Base-by-base conservation (phyloP, 2,888 invertebrate genomes). In the Chrysolina americana region DNA sequence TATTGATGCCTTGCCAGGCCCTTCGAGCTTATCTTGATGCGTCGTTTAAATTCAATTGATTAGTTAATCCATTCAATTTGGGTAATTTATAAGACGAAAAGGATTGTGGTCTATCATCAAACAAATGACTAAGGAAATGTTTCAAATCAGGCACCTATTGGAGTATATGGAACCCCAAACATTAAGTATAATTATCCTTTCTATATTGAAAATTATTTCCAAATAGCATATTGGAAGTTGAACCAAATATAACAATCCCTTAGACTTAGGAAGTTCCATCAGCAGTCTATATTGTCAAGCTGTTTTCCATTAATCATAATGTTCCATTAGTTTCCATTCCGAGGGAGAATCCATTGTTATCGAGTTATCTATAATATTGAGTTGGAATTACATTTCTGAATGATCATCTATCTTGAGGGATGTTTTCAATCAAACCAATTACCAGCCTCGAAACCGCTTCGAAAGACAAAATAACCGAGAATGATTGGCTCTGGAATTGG, bases 371-470 rank as follows among this genome's bases (percentile, higher is more conserved):
- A 53, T 21, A 23, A 21, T 53, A 53, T 53, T 53, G 53, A 53
- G 53, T 21, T 21, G 53, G 19, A 53, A 53, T 53, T 53, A 53
- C 53, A 21, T 53, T 53, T 53, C 53, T 53, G 53, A 53, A 53
- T 21, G 53, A 53, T 53, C 21, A 53, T 53, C 21, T 53, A 19
- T 53, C 53, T 53, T 53, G 23, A 19, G 17, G 11, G 53, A 53
- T 53, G 53, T 21, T 53, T 53, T 21, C 21, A 53, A 53, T 53
- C 13, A 4, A 11, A 53, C 53, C 21, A 53, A 19, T 53, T 53
- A 53, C 53, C 15, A 15, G 15, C 9, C 15, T 44, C 44, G 53
- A 53, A 53, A 53, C 21, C 53, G 48, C 44, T 44, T 44, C 15
- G 15, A 15, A 44, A 44, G 44, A 44, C 44, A 44, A 44, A 44